Evolutionary conservation across 1,140 invertebrate species (phyloP), one percentile per base, ranked within the genome.

Genomic region (Stegodyphus dumicola): DNA sequence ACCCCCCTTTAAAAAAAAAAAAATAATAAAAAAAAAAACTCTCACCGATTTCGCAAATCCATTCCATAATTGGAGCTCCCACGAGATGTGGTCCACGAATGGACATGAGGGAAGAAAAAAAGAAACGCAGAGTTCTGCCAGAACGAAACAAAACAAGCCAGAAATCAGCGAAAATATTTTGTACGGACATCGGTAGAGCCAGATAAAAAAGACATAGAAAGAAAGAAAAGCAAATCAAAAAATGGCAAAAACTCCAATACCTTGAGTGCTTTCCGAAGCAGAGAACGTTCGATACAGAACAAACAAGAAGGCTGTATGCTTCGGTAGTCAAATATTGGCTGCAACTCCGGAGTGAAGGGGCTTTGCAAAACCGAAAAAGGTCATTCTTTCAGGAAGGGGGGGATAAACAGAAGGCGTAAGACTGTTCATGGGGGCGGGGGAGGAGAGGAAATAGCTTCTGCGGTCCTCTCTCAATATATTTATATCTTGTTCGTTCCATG

Each of bases 271-370:
- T 79, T 69, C 49, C 77, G 66, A 79, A 79, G 17, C 65, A 66
- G 33, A 49, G 66, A 69, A 49, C 66, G 69, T 79, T 79, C 66
- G 77, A 79, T 79, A 79, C 77, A 18, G 77, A 79, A 79, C 77
- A 79, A 79, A 79, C 66, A 79, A 52, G 66, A 70, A 56, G 65
- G 51, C 56, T 69, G 77, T 79, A 79, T 79, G 77, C 77, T 66
- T 79, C 54, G 77, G 69, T 79, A 79, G 77, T 79, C 77, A 79
- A 79, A 79, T 79, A 79, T 79, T 70, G 77, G 77, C 69, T 65
- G 64, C 56, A 51, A 48, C 60, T 51, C 10, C 64, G 17, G 33
- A 56, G 66, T 33, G 33, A 18, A 51, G 53, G 9, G 75, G 77
- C 65, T 69, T 69, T 54, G 49, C 65, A 70, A 74, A 74, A 48